Conservation (phyloP, 2,113 vertebrate species). For the Carassius carassius region DNA sequence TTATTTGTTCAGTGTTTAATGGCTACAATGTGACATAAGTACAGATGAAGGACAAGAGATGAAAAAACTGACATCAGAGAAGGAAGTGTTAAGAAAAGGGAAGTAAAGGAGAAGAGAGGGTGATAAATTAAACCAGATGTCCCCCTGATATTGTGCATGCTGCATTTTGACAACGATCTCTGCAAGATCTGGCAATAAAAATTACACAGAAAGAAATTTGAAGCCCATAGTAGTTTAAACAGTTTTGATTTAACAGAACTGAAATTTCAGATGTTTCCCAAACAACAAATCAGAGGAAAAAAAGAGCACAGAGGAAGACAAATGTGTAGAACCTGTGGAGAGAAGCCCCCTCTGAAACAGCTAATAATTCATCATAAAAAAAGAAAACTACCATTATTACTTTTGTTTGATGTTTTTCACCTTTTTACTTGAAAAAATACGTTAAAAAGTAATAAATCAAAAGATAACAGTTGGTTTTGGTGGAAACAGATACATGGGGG, state of each 20-base stretch:
- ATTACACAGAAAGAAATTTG: background rate
- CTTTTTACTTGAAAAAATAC: conserved; percentile 85
- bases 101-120: conserved; percentile 9
- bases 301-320: conserved; percentile 18
- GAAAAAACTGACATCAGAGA: conserved; percentile 29
- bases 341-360: background rate
- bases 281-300: background rate
- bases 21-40: conserved; percentile 57
- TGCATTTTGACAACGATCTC: background rate
- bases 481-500: conserved; percentile 38
- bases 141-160: conserved; percentile 2
- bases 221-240: background rate
- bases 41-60: conserved; percentile 48
- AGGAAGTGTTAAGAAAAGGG: background rate
- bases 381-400: conserved; percentile 67
- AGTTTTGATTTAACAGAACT: background rate
- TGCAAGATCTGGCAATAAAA: background rate
- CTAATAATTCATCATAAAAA: conserved; percentile 44
- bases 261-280: background rate
- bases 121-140: background rate
- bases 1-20: conserved; percentile 58
- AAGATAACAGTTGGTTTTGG: conserved; percentile 64
- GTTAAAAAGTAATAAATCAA: conserved; percentile 82
- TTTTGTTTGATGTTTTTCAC: conserved; percentile 63
- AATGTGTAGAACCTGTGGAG: background rate